phyloP scores from a whole-genome alignment of 1,140 invertebrate genomes.

The Paralvinella palmiformis region DNA sequence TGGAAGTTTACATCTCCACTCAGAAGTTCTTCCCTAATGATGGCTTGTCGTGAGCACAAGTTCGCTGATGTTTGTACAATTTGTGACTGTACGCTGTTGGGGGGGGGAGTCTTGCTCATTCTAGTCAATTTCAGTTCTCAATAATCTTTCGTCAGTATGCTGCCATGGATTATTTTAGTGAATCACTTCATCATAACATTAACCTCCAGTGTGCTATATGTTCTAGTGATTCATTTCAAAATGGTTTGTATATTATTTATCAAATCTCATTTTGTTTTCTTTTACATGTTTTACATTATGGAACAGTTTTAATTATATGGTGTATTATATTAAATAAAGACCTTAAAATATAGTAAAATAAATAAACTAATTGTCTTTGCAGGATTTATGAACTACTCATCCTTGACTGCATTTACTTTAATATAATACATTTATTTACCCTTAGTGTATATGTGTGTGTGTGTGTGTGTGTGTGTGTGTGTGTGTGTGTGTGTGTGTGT shows the following conservation, averaged over 20 bases:
- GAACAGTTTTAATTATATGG: neutral
- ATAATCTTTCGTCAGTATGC: too few species aligned
- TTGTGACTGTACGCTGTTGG: too few species aligned
- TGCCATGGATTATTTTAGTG: too few species aligned
- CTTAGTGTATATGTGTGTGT: conserved; percentile 25
- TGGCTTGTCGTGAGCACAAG: too few species aligned
- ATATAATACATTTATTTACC: neutral
- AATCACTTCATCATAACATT: too few species aligned
- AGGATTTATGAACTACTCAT: neutral
- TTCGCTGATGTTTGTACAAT: too few species aligned
- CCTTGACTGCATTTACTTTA: neutral
- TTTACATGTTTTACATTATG: neutral
- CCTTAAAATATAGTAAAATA: neutral
- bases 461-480: conserved; percentile 16
- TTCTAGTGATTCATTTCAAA: too few species aligned
- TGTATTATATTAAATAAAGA: neutral
- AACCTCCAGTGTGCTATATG: too few species aligned
- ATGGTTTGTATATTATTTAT: too few species aligned
- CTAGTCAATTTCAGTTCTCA: too few species aligned
- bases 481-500: conserved; percentile 15
- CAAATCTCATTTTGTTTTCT: neutral
- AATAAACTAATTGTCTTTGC: neutral
- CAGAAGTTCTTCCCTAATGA: too few species aligned
- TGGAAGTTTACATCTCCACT: neutral
- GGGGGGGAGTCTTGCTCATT: too few species aligned